phyloP scores from a whole-genome alignment of 1,140 invertebrate genomes.

The Neodiprion virginianus region DNA sequence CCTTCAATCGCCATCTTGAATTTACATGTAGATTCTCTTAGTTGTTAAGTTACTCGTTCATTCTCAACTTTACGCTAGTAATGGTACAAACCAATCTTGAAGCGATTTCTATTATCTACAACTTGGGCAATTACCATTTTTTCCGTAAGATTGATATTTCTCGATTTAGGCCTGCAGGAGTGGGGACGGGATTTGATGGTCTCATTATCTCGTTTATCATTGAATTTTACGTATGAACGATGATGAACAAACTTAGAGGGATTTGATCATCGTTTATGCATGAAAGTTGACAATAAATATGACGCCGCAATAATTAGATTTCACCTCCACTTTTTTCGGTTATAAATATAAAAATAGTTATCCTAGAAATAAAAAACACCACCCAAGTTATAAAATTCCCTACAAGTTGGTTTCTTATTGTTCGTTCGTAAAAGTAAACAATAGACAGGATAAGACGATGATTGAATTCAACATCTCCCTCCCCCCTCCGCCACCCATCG shows the following conservation, averaged over 20 bases:
- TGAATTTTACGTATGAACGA: neutral
- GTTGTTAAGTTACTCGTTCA: neutral
- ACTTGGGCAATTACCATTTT: neutral
- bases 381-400: neutral
- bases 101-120: neutral
- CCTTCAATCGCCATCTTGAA: neutral
- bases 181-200: neutral
- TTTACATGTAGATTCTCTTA: neutral
- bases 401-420: neutral
- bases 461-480: neutral
- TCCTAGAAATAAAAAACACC: neutral
- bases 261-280: neutral
- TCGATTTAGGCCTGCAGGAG: neutral
- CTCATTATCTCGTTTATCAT: neutral
- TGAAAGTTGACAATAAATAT: neutral
- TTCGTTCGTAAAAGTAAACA: neutral
- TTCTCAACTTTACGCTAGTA: neutral
- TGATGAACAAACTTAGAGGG: neutral
- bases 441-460: neutral
- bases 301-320: neutral
- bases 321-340: neutral
- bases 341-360: neutral
- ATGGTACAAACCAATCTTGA: neutral
- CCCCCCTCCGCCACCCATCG: neutral
- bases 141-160: neutral